phyloP scores from a whole-genome alignment of 2,797 vertebrate species.

The Loris lydekkerianus region DNA sequence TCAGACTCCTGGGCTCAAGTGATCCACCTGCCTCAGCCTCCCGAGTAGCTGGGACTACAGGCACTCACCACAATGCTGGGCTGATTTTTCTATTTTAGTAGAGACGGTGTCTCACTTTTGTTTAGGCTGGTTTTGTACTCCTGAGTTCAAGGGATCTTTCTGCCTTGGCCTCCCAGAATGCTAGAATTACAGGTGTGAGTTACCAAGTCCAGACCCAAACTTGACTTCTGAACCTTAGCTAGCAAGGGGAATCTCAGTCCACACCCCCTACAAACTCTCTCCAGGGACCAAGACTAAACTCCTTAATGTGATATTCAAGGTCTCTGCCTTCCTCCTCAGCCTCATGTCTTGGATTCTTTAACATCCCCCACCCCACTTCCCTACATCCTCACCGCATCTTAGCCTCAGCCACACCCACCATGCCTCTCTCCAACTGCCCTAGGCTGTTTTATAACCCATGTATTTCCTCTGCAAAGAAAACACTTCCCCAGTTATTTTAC shows the following conservation, averaged over 20 bases:
- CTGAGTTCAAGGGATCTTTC: too few species aligned
- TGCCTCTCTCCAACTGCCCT: background rate
- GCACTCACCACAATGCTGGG: too few species aligned
- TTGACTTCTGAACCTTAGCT: background rate
- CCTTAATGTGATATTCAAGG: background rate
- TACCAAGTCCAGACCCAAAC: background rate
- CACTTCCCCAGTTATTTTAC: background rate
- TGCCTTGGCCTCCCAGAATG: too few species aligned
- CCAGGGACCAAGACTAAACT: background rate
- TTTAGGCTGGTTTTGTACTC: too few species aligned
- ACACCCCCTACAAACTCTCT: background rate
- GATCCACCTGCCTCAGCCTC: too few species aligned
- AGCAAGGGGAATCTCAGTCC: background rate
- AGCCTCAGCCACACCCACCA: background rate
- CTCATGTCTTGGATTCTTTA: background rate
- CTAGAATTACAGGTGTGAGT: too few species aligned
- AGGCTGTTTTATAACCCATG: background rate
- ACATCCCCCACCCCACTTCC: background rate
- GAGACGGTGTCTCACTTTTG: too few species aligned
- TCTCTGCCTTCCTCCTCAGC: background rate
- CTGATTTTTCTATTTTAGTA: too few species aligned
- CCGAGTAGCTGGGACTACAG: too few species aligned
- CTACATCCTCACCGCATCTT: background rate
- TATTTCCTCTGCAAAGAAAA: slow-evolving; percentile 21
- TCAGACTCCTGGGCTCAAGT: too few species aligned